Base-by-base conservation (phyloP, 2,113 vertebrate species). In the Stigmatopora argus region DNA sequence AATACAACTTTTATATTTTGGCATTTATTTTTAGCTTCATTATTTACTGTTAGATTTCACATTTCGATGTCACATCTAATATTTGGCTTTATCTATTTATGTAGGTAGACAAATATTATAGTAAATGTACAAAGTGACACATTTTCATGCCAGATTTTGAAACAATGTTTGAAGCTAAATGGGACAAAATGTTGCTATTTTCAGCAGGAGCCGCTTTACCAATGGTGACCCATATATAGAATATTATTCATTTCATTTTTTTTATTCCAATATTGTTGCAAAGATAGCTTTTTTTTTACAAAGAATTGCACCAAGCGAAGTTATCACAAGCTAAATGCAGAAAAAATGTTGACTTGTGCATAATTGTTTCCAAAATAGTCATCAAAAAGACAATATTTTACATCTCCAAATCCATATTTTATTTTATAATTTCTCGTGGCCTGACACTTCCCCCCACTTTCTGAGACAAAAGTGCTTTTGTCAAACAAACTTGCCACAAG, bases 271-370 rank as follows among this genome's bases (percentile, higher is more conserved):
- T 58, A 26, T 64, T 60, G 69, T 64, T 26, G 73, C 9, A 10
- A 41, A 41, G 77, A 77, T 70, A 65, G 61, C 26, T 1, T 21
- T 68, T 72, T 1, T 21, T 68, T 72, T 75, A 81, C 79, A 82
- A 79, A 83, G 73, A 82, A 78, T 85, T 86, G 86, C 86, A 81
- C 79, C 63, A 77, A 69, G 87, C 86, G 90, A 89, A 90, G 86
- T n/a, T n/a, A 80, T 77, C 79, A 21, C 67, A 57, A 67, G 44
- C 80, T 78, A 79, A 82, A 83, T 72, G 61, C 66, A 80, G 19
- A 63, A 74, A n/a, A 77, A 48, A 11, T 56, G 35, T 65, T n/a
- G 11, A 19, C 19, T 10, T 64, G 60, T 60, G 61, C n/a, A 18
- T 23, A 53, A 23, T 23, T 53, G 11, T 21, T 53, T 53, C 19